These are phyloP conservation scores for Thunnus albacares DNA, from an alignment of 2,797 vertebrate genomes.

Conservation along the genomic window DNA sequence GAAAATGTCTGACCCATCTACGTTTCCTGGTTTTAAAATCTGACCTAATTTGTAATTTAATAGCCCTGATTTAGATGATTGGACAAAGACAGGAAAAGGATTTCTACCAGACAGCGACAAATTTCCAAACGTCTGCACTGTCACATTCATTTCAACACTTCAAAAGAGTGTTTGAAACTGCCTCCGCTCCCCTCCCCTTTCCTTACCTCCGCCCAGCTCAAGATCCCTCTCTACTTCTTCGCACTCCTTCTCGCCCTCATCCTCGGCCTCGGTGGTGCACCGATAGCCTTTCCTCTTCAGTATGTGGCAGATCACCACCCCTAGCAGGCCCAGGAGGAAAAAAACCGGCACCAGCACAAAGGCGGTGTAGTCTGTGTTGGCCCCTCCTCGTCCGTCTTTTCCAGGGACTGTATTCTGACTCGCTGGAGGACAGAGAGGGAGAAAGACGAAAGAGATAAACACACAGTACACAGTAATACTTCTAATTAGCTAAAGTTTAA, in stretches of 20 bases:
- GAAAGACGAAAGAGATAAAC: background rate
- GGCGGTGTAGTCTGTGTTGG: constrained; percentile 84
- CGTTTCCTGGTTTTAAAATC: too few relatives aligned
- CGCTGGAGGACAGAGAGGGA: constrained; percentile 28
- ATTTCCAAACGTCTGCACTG: background rate
- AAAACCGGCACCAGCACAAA: constrained; percentile 92
- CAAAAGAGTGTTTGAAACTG: background rate
- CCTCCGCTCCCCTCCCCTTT: background rate
- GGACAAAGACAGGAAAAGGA: too few relatives aligned
- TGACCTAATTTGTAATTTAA: too few relatives aligned
- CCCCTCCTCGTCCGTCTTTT: accelerated
- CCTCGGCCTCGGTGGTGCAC: constrained; percentile 92
- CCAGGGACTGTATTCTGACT: background rate
- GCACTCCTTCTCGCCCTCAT: constrained; percentile 61
- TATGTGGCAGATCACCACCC: constrained; percentile 95
- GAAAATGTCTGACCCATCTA: too few relatives aligned
- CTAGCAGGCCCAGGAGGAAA: constrained; percentile 94
- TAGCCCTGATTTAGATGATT: too few relatives aligned
- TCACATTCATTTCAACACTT: background rate
- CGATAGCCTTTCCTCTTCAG: constrained; percentile 97
- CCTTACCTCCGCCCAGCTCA: constrained; percentile 75
- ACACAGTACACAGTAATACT: too few relatives aligned
- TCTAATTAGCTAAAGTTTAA: too few relatives aligned
- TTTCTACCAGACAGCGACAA: background rate
- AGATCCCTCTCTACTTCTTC: constrained; percentile 49